A percentile compares a stretch with the other conserved stretches of the same genome.
phyloP scores from a whole-genome alignment of 2,888 invertebrate species.

The Eupithecia centaureata region DNA sequence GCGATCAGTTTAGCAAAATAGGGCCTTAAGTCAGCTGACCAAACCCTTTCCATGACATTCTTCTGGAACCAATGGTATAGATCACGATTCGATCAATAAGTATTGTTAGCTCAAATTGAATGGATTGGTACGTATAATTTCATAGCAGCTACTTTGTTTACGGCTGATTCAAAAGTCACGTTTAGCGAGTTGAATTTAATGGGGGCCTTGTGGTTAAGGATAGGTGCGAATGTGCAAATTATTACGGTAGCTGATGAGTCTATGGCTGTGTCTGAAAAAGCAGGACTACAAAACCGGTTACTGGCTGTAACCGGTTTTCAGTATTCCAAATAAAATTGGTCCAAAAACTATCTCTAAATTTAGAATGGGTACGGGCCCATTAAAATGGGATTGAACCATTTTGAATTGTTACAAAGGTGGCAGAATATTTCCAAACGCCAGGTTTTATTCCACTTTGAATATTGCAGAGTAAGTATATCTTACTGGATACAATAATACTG shows the following conservation, averaged over 20 bases:
- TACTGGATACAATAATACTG: no score
- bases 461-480: no score
- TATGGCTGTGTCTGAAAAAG: neutral
- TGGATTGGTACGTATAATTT: conserved; percentile 23
- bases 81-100: conserved; percentile 60
- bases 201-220: neutral
- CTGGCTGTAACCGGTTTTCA: neutral
- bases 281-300: no score
- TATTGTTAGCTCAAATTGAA: conserved; percentile 30
- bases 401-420: no score
- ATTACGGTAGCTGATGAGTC: neutral
- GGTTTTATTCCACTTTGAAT: no score
- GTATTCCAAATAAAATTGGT: no score
- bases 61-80: conserved; percentile 54
- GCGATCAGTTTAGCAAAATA: neutral
- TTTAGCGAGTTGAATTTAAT: neutral
- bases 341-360: no score
- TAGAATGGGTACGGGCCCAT: no score
- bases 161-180: conserved; percentile 17
- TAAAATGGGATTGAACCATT: no score
- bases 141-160: conserved; percentile 18
- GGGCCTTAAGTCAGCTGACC: conserved; percentile 50
- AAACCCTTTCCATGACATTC: conserved; percentile 71
- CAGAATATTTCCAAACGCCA: no score
- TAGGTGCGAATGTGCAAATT: neutral